Conservation (phyloP, 1,140 invertebrate genomes). For the Drosophila tropicalis region DNA sequence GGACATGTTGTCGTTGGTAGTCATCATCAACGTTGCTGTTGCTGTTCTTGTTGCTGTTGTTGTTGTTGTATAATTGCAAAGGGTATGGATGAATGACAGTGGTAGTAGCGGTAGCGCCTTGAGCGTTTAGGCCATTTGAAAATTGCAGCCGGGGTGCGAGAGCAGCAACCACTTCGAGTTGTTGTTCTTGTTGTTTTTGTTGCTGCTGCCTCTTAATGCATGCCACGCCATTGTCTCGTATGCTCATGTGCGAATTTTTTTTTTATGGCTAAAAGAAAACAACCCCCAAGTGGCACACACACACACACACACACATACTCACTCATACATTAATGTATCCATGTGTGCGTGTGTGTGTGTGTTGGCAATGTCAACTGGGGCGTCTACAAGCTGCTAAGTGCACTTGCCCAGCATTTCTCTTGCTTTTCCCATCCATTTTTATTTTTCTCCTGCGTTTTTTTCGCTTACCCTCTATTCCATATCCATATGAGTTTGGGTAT, state of each 20-base stretch:
- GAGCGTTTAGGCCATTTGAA: conserved; percentile 79
- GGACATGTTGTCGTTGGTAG: conserved; percentile 48
- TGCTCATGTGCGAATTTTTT: conserved; percentile 70
- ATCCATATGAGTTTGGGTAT: conserved; percentile 4
- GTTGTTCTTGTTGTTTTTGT: neutral
- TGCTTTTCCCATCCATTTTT: conserved; percentile 32
- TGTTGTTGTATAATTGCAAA: conserved; percentile 49
- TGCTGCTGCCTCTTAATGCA: neutral
- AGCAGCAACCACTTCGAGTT: conserved; percentile 62
- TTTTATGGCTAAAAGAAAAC: conserved; percentile 72
- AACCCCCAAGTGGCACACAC: conserved; percentile 68
- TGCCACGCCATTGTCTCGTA: conserved; percentile 62
- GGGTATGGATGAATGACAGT: conserved; percentile 13
- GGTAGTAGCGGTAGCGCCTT: conserved; percentile 60
- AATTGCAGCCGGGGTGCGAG: conserved; percentile 65
- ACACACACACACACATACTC: conserved; percentile 30
- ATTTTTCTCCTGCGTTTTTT: conserved; percentile 13
- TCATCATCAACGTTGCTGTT: conserved; percentile 14
- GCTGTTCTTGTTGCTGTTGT: conserved; percentile 27
- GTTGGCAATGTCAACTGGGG: conserved; percentile 78
- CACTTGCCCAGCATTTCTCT: conserved; percentile 75
- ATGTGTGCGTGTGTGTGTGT: conserved; percentile 31
- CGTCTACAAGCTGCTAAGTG: conserved; percentile 79
- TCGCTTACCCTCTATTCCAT: conserved; percentile 10
- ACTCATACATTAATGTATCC: conserved; percentile 23